Evolutionary conservation across 2,888 invertebrate genomes (phyloP).

Genomic region (Lobophora halterata): DNA sequence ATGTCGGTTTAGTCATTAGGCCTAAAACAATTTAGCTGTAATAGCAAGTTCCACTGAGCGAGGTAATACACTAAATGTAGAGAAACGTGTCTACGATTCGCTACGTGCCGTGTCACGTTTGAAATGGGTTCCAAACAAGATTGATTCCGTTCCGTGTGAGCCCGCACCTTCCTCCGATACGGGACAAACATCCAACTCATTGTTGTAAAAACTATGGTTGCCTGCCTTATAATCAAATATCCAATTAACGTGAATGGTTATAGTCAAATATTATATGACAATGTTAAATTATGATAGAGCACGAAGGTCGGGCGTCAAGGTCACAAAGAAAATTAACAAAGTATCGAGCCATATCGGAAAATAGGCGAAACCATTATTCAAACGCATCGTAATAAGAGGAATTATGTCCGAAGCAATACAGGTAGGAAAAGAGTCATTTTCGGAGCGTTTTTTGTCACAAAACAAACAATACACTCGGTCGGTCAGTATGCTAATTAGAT

Average conservation of each 20-base stretch:
- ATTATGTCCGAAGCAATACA: not conserved
- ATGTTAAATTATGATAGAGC: conserved; percentile 12
- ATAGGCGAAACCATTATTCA: conserved; percentile 12
- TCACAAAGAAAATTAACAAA: conserved; percentile 28
- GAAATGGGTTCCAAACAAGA: conserved; percentile 17
- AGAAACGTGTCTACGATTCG: conserved; percentile 1
- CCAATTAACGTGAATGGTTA: not conserved
- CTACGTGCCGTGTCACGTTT: conserved; percentile 15
- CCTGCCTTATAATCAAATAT: not conserved
- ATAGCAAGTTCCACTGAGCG: not conserved
- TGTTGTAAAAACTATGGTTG: not conserved
- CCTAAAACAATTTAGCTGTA: not conserved
- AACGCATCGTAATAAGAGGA: conserved; percentile 10
- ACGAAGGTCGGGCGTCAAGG: conserved; percentile 33
- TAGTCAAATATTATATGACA: conserved; percentile 12
- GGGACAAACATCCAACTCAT: conserved; percentile 3
- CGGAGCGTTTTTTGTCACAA: conserved; percentile 31
- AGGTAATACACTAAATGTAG: not conserved
- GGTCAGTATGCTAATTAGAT: conserved; percentile 59
- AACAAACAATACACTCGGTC: conserved; percentile 40
- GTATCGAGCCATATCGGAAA: conserved; percentile 19
- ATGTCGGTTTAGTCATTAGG: not conserved
- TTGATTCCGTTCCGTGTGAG: conserved; percentile 9
- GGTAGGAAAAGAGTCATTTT: conserved; percentile 9
- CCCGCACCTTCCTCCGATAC: conserved; percentile 7